phyloP scores from a whole-genome alignment of 2,888 invertebrate genomes.

The Melanostoma scalare region DNA sequence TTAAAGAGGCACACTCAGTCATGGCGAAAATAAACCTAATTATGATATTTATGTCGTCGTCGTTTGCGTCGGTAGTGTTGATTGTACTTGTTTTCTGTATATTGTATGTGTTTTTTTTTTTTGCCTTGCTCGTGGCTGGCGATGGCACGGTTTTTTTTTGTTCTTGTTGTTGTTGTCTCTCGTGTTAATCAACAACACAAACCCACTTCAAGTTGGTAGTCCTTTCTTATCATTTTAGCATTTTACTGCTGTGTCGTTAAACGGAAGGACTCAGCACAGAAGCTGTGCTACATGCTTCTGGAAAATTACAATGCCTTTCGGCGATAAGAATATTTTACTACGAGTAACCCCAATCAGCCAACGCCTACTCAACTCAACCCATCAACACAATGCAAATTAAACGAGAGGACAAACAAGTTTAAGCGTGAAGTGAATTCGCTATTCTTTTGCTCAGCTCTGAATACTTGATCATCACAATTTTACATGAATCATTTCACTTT shows the following conservation, averaged over 20 bases:
- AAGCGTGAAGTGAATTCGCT: too few species aligned
- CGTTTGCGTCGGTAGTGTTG: slow-evolving; percentile 21
- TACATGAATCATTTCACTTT: too few species aligned
- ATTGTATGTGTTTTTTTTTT: neutral
- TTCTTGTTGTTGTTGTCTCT: slow-evolving; percentile 8
- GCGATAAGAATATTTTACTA: slow-evolving; percentile 53
- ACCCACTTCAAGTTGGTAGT: slow-evolving; percentile 30
- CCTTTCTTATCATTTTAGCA: slow-evolving; percentile 56
- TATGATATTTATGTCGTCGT: slow-evolving; percentile 48
- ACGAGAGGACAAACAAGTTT: neutral
- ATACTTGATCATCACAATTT: too few species aligned
- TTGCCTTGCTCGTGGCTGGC: slow-evolving; percentile 1
- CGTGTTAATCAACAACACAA: slow-evolving; percentile 15
- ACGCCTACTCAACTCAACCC: neutral
- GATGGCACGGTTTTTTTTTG: slow-evolving; percentile 14
- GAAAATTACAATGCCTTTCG: slow-evolving; percentile 53
- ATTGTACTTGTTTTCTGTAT: slow-evolving; percentile 4
- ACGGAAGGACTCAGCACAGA: slow-evolving; percentile 34
- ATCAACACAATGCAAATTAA: neutral
- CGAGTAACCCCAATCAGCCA: slow-evolving; percentile 35
- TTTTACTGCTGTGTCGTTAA: slow-evolving; percentile 52
- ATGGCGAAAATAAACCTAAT: slow-evolving; percentile 56
- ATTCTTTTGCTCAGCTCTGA: too few species aligned
- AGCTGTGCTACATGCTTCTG: slow-evolving; percentile 17
- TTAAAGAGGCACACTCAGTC: neutral